These are phyloP conservation scores for Sitta europaea DNA, from an alignment of 2,113 vertebrate species.

Conservation along the genomic window DNA sequence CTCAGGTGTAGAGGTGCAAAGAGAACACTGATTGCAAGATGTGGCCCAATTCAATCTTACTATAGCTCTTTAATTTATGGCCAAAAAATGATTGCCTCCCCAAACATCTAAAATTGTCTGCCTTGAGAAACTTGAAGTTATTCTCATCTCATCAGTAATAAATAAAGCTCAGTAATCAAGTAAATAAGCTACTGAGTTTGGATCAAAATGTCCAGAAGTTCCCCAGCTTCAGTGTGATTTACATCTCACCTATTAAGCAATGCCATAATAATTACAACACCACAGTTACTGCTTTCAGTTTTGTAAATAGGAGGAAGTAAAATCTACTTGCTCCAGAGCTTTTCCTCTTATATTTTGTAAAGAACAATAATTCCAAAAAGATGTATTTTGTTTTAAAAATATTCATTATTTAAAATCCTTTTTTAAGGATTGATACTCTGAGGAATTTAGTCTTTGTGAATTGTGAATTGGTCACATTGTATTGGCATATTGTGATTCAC, in stretches of 20 bases:
- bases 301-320: neutral
- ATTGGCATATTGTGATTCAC: neutral
- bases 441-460: neutral
- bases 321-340: neutral
- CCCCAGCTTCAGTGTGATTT: neutral
- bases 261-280: neutral
- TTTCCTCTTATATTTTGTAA: neutral
- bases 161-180: neutral
- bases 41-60: neutral
- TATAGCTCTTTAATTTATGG: neutral
- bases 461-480: neutral
- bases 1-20: conserved; percentile 41
- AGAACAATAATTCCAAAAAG: neutral
- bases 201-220: neutral
- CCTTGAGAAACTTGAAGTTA: neutral
- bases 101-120: neutral
- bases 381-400: neutral
- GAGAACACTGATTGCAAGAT: neutral
- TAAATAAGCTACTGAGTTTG: neutral
- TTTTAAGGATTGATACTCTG: neutral
- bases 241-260: neutral
- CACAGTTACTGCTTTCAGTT: neutral
- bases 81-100: neutral
- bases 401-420: neutral
- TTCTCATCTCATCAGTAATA: neutral